Evolutionary conservation across 2,888 invertebrate species (phyloP), one percentile per base, ranked within the genome.

Genomic region (Drosophila ustulata): DNA sequence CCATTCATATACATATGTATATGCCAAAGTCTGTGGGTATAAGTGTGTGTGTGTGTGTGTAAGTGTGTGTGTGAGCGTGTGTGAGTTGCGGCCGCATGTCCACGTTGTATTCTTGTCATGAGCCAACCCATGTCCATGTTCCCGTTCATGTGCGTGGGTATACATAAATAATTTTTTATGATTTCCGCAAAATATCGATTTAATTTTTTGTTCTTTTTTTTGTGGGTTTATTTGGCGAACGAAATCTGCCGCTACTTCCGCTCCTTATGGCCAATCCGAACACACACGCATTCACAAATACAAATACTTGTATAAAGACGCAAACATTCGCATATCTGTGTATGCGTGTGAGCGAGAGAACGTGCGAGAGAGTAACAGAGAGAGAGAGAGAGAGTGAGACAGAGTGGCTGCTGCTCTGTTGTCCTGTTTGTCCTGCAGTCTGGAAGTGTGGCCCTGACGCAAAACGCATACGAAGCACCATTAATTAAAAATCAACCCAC

Each of bases 391-490:
- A 37, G 34, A 25, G 25, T 13, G 49, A 28, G 37, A 45, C 57
- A 55, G 55, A 51, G 69, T 69, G 57, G 70, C 57, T 45, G 13
- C 30, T 45, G 59, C 59, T 56, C 28, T 39, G 50, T 45, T 55
- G 57, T 71, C 57, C 58, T 23, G 49, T 53, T 74, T 74, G 69
- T 64, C 45, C 66, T 45, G 64, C 28, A 65, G 72, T 59, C 75
- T 66, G 69, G 55, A 67, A 78, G 71, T 71, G 78, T 64, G 80
- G 80, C 61, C 76, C 74, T 70, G 71, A 78, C 78, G 78, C 71
- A 81, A 81, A 87, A 68, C 75, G 85, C 88, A 88, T 76, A 76
- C 78, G 70, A 87, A 84, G 85, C 88, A 84, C 82, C 85, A 83
- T 83, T 84, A 88, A 83, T 83, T 83, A 84, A 78, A 78, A 84